These are phyloP conservation scores for Sinosuthora webbiana DNA, from an alignment of 2,113 vertebrate genomes.

Conservation along the genomic window DNA sequence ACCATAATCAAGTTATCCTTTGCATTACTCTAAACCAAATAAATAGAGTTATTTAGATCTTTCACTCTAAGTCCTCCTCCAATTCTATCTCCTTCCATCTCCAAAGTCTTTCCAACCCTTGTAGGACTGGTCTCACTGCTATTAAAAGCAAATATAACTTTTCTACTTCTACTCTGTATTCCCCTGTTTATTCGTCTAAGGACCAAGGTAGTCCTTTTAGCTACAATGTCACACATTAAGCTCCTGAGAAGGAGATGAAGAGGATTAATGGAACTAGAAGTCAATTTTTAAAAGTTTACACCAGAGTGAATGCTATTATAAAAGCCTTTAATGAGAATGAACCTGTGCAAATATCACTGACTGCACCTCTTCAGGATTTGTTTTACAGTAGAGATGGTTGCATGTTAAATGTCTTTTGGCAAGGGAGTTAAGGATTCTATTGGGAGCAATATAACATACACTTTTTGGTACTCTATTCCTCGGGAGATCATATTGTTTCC, in stretches of 20 bases:
- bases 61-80: background rate
- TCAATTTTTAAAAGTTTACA: constrained; percentile 53
- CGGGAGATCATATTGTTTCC: background rate
- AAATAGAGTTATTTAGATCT: background rate
- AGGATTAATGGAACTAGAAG: constrained; percentile 23
- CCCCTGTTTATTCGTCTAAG: background rate
- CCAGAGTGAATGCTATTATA: constrained; percentile 22
- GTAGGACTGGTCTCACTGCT: background rate
- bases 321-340: constrained; percentile 45
- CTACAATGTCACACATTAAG: background rate
- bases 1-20: background rate
- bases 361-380: constrained; percentile 12
- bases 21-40: background rate
- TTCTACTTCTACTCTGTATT: background rate
- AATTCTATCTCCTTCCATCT: background rate
- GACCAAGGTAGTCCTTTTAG: background rate
- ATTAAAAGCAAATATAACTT: background rate
- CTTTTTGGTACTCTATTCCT: constrained; percentile 11
- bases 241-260: background rate
- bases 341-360: constrained; percentile 49
- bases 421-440: constrained; percentile 16
- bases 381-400: constrained; percentile 36
- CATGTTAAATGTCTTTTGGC: constrained; percentile 22
- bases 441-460: background rate
- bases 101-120: background rate